Evolutionary conservation across 2,888 invertebrate genomes (phyloP).

Genomic region (Epinotia demarniana): DNA sequence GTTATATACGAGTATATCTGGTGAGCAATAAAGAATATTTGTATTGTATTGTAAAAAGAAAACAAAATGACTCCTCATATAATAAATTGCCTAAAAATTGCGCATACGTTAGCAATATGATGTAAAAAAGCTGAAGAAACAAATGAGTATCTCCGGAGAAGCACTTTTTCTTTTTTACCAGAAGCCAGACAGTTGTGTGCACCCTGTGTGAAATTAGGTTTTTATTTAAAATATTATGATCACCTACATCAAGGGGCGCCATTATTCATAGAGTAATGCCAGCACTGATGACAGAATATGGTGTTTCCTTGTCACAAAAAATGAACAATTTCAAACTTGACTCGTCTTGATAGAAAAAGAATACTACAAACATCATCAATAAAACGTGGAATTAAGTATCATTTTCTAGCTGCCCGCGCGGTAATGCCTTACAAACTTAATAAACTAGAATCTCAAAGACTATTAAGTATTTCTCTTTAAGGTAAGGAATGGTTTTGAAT

Average conservation of each 20-base stretch:
- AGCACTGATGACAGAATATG: background rate
- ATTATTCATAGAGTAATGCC: slow-evolving; percentile 44
- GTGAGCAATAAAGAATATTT: no score
- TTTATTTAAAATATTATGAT: slow-evolving; percentile 64
- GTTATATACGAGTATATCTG: background rate
- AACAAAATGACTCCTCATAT: background rate
- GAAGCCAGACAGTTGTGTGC: slow-evolving; percentile 74
- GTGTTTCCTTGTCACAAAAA: background rate
- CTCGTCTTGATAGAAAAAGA: background rate
- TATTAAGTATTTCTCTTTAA: no score
- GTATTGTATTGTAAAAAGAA: no score
- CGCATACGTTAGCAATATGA: background rate
- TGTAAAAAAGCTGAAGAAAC: slow-evolving; percentile 5
- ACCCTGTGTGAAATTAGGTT: slow-evolving; percentile 79
- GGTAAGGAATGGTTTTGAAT: no score
- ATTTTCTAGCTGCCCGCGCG: no score
- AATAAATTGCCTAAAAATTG: background rate
- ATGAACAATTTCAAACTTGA: slow-evolving; percentile 12
- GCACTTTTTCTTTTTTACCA: slow-evolving; percentile 47
- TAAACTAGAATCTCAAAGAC: no score
- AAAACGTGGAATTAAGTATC: no score
- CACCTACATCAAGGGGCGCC: slow-evolving; percentile 47
- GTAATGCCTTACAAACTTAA: no score
- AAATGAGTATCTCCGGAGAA: slow-evolving; percentile 16
- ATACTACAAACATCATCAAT: background rate